Percentiles rank a stretch among this genome's conserved stretches.
Evolutionary conservation across 2,797 vertebrate genomes (phyloP).

Genomic region (Chromis chromis): DNA sequence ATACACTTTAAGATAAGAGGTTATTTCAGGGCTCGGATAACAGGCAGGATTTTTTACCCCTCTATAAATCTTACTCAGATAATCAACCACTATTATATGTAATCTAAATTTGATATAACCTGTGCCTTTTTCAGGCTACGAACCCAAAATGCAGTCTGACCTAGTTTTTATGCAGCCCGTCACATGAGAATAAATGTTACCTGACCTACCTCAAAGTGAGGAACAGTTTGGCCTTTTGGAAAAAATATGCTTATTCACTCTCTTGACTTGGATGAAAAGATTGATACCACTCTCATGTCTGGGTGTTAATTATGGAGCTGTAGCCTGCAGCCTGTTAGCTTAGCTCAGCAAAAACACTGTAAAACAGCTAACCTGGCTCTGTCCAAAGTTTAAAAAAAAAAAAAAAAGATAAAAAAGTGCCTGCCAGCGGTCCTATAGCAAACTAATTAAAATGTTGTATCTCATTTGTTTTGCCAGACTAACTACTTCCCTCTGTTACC

Average conservation of each 20-base stretch:
- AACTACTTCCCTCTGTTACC: too few species aligned
- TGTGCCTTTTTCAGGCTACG: background rate
- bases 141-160: background rate
- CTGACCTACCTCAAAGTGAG: background rate
- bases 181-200: constrained; percentile 10
- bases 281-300: constrained; percentile 16
- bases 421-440: constrained; percentile 4
- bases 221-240: constrained; percentile 6
- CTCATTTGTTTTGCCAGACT: constrained; percentile 32
- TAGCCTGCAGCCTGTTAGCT: constrained; percentile 12
- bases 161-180: background rate
- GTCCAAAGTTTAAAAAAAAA: constrained; percentile 3
- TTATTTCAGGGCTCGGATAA: constrained; percentile 38
- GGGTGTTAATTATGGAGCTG: constrained; percentile 1
- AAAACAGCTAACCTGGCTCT: constrained; percentile 13
- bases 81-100: constrained; percentile 26
- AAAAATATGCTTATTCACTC: background rate
- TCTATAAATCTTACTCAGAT: background rate
- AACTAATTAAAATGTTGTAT: constrained; percentile 22
- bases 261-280: constrained; percentile 23
- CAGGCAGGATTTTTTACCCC: constrained; percentile 10
- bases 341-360: constrained; percentile 15
- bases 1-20: constrained; percentile 37
- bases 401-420: background rate
- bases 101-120: constrained; percentile 14